Evolutionary conservation across 2,888 invertebrate genomes (phyloP), one percentile per base, ranked within the genome.

Genomic region (Drosophila mettleri): DNA sequence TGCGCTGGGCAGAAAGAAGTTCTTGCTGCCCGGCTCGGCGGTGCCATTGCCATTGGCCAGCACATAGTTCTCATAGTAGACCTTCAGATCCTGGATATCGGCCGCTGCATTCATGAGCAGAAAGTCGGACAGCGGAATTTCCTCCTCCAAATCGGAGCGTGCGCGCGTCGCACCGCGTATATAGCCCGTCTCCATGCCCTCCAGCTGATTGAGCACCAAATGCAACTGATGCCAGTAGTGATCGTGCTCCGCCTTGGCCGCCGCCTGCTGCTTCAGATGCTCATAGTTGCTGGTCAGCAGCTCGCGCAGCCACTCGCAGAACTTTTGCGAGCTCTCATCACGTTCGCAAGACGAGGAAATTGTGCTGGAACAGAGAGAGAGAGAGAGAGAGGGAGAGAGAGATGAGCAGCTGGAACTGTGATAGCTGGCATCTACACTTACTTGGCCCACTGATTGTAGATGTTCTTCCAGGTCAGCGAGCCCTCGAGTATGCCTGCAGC

Each of bases 401-500:
- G 12, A 8, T 57, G 31, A 16, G 9, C 7, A 18, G 3, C 27
- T 7, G 22, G 9, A 2, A 4, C 1, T 9, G 9, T 3, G 20
- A 2, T 8, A 2, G 20, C 18, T 1, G 16, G 0, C 1, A 14
- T 7, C 8, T 16, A 1, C 10, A 68, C 91, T 86, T 86, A 92
- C 92, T 97, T 97, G 85, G 94, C 93, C 94, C 97, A 96, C 89
- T 96, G 96, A 85, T 95, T 94, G 90, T 95, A 95, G 77, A 98
- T 96, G 61, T 96, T 93, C 69, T 95, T 95, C 95, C 95, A 95
- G 10, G 97, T 97, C 4, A 97, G 91, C 22, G 95, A 95, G 0
- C 97, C 98, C 91, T 98, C 98, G 0, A 96, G 94, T 41, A 96
- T 93, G 6, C 98, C 98, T 2, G 98, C 97, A 1, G 96, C 95